Conservation (phyloP, 2,113 vertebrate genomes). For the Eidolon helvum region DNA sequence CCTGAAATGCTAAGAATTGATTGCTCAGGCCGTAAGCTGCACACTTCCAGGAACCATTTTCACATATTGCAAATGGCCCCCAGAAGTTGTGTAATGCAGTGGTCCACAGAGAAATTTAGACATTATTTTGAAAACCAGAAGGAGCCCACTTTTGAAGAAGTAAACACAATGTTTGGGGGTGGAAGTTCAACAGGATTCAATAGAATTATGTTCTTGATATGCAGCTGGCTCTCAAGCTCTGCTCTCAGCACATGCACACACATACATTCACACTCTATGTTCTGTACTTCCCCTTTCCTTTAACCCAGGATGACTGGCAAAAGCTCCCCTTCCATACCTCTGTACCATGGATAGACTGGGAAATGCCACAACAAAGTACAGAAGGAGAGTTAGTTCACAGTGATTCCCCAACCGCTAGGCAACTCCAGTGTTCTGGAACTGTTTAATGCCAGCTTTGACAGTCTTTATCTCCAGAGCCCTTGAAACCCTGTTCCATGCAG, state of each 20-base stretch:
- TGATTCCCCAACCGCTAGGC: not conserved
- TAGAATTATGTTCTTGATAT: not conserved
- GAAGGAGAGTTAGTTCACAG: not conserved
- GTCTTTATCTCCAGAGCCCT: not conserved
- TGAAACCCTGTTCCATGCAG: conserved; percentile 69
- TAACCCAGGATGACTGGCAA: not conserved
- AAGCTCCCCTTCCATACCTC: not conserved
- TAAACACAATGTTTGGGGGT: not conserved
- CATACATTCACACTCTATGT: not conserved
- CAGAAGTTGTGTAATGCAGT: not conserved
- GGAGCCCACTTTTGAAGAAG: conserved; percentile 24
- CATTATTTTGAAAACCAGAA: conserved; percentile 36
- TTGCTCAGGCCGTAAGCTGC: not conserved
- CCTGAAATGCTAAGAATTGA: not conserved
- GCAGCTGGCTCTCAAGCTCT: not conserved
- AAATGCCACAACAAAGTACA: not conserved
- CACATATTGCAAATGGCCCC: not conserved
- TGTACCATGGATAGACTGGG: not conserved
- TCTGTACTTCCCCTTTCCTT: not conserved
- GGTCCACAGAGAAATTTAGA: not conserved
- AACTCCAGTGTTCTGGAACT: not conserved
- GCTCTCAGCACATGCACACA: not conserved
- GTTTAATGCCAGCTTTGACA: not conserved
- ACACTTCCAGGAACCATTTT: not conserved
- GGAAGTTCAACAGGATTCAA: not conserved